phyloP scores from a whole-genome alignment of 1,140 invertebrate genomes.

The Whitmania pigra region DNA sequence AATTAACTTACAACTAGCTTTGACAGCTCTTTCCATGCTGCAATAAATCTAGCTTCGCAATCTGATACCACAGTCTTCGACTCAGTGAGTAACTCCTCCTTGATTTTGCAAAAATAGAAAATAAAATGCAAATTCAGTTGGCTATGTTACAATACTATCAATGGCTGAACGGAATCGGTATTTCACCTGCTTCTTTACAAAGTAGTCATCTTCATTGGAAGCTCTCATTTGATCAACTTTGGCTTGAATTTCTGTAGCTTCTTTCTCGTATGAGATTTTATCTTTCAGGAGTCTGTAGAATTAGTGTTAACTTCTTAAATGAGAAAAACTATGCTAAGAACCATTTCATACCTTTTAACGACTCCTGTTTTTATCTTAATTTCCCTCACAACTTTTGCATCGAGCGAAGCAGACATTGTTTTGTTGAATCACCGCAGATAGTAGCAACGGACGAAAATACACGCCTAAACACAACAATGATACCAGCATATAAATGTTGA shows the following conservation, averaged over 20 bases:
- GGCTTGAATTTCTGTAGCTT: not conserved
- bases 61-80: not conserved
- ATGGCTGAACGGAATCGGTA: no score
- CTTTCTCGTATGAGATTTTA: not conserved
- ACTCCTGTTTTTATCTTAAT: constrained; percentile 7
- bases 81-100: not conserved
- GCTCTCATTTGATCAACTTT: constrained; percentile 8
- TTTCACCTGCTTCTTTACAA: not conserved
- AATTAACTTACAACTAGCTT: not conserved
- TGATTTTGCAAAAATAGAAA: not conserved
- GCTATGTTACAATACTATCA: no score
- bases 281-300: not conserved
- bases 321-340: not conserved
- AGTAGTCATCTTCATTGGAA: not conserved
- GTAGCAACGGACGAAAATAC: no score
- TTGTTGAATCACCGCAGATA: no score
- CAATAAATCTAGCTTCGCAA: constrained; percentile 5
- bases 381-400: not conserved
- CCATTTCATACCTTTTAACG: not conserved
- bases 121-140: not conserved
- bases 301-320: not conserved
- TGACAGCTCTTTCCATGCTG: constrained; percentile 5
- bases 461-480: no score
- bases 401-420: no score
- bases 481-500: no score